Percentiles rank a stretch among this genome's conserved stretches.
These are phyloP conservation scores for Drosophila subquinaria DNA, from an alignment of 2,888 invertebrate species.

Conservation along the genomic window DNA sequence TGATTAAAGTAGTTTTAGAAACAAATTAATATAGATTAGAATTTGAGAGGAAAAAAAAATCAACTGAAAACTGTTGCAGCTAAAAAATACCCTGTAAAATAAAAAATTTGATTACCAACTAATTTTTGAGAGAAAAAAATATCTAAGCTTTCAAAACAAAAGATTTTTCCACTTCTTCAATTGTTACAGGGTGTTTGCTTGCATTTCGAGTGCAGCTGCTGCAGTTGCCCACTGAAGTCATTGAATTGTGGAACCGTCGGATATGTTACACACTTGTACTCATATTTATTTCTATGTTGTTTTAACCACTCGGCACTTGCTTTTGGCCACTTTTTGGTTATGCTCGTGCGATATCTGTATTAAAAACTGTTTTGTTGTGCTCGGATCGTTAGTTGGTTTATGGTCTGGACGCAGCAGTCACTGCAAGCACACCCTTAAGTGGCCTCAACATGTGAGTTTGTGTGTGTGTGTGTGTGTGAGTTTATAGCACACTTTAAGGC, in stretches of 20 bases:
- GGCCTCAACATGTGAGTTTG: slow-evolving; percentile 20
- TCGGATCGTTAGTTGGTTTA: slow-evolving; percentile 46
- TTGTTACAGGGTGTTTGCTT: slow-evolving; percentile 11
- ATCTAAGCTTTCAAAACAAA: not conserved
- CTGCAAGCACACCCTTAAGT: slow-evolving; percentile 47
- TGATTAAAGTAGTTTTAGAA: not conserved
- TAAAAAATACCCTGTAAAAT: not conserved
- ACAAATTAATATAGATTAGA: not conserved
- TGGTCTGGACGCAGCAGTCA: slow-evolving; percentile 25
- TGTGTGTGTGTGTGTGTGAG: slow-evolving; percentile 29
- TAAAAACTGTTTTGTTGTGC: slow-evolving; percentile 59
- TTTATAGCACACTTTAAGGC: slow-evolving; percentile 78
- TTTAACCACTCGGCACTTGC: slow-evolving; percentile 22
- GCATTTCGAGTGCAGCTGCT: slow-evolving; percentile 24
- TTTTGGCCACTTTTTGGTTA: slow-evolving; percentile 50
- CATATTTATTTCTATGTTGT: slow-evolving; percentile 10
- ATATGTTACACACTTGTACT: not conserved
- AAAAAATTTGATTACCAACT: not conserved
- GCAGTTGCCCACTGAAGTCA: slow-evolving; percentile 14
- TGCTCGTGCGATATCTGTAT: slow-evolving; percentile 42
- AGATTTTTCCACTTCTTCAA: too few relatives aligned
- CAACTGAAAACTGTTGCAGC: not conserved
- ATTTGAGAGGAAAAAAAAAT: too few relatives aligned
- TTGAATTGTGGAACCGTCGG: slow-evolving; percentile 1
- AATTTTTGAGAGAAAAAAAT: not conserved